A percentile compares a stretch with the other conserved stretches of the same genome.
Conservation (phyloP, 2,888 invertebrate genomes). For the Chouioia cunea region DNA sequence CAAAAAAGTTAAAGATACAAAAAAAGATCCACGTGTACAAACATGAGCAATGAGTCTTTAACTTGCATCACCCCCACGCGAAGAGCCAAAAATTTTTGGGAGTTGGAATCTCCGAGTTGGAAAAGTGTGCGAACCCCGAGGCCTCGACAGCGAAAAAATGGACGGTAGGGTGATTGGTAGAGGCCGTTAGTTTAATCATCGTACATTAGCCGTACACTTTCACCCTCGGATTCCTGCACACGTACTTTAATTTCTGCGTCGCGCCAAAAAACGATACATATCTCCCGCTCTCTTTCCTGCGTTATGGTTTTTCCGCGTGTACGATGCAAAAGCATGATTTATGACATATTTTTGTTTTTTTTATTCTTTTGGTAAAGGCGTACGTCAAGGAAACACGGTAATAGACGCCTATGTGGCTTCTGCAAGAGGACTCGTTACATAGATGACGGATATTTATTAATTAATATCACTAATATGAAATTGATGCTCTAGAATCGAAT, state of each 20-base stretch:
- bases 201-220: conserved; percentile 67
- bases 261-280: conserved; percentile 16
- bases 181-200: conserved; percentile 68
- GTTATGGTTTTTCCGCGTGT: conserved; percentile 24
- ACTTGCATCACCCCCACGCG: too few relatives aligned
- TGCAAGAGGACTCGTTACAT: not conserved
- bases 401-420: conserved; percentile 31
- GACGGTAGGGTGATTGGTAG: conserved; percentile 66
- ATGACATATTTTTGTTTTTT: conserved; percentile 43
- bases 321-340: conserved; percentile 52
- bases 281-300: conserved; percentile 10
- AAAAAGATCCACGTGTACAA: too few relatives aligned
- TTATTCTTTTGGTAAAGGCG: conserved; percentile 43
- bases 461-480: conserved; percentile 39
- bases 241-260: conserved; percentile 36
- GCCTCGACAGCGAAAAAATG: conserved; percentile 20
- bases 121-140: conserved; percentile 7
- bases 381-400: conserved; percentile 32
- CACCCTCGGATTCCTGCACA: conserved; percentile 58
- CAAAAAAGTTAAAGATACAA: conserved; percentile 5
- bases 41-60: too few relatives aligned
- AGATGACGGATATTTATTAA: conserved; percentile 19
- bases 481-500: conserved; percentile 11
- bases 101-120: too few relatives aligned
- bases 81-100: too few relatives aligned